These are phyloP conservation scores for Holothuria scabra DNA, from an alignment of 53 echinoderm and acorn worm genomes.

Conservation along the genomic window DNA sequence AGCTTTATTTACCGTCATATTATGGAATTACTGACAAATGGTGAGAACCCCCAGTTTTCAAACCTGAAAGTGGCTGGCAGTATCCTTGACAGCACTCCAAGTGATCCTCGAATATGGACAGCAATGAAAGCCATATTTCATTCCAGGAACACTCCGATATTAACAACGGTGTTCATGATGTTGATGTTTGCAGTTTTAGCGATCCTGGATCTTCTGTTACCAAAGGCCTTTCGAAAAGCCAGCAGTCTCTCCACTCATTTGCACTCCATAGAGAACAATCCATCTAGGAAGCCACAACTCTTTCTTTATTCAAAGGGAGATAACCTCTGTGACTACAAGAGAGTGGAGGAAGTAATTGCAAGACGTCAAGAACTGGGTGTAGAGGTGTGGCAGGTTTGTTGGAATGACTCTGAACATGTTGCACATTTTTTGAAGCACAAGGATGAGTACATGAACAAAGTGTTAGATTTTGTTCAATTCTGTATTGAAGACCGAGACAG, in stretches of 20 bases:
- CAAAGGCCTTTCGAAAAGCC: not conserved
- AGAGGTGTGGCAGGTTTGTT: constrained; percentile 73
- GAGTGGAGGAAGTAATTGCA: constrained; percentile 73
- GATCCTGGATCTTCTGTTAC: constrained; percentile 61
- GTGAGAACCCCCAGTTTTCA: constrained; percentile 45
- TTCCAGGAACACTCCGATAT: constrained; percentile 44
- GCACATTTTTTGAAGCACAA: constrained; percentile 66
- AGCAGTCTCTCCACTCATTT: constrained; percentile 34
- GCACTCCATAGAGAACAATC: constrained; percentile 63
- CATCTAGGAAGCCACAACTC: constrained; percentile 70
- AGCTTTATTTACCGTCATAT: constrained; percentile 73
- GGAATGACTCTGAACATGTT: constrained; percentile 85
- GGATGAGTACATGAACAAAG: constrained; percentile 73
- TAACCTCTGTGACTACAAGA: constrained; percentile 55
- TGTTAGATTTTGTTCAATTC: constrained; percentile 66
- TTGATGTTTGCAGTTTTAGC: constrained; percentile 43
- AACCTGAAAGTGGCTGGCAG: constrained; percentile 71
- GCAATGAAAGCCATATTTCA: constrained; percentile 50
- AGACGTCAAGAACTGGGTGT: constrained; percentile 57
- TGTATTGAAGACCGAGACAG: not conserved
- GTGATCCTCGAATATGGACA: constrained; percentile 24
- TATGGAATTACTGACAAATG: constrained; percentile 70
- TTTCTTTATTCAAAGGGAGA: constrained; percentile 87
- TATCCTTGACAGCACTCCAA: constrained; percentile 81
- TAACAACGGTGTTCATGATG: constrained; percentile 45